These are phyloP conservation scores for Scopus umbretta DNA, from an alignment of 2,113 vertebrate genomes.

Conservation along the genomic window DNA sequence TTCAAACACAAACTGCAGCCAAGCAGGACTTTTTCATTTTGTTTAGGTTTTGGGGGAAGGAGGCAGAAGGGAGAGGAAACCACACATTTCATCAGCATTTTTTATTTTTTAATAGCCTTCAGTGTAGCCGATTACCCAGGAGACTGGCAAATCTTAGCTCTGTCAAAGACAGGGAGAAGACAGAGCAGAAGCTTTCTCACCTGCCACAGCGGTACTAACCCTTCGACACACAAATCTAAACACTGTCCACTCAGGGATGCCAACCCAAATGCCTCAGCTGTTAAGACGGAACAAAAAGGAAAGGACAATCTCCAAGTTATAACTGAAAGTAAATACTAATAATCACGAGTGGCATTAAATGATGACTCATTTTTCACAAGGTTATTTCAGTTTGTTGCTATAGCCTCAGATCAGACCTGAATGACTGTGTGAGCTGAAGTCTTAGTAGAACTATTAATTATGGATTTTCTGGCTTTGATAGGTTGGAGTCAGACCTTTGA, in stretches of 20 bases:
- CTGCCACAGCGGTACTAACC: not conserved
- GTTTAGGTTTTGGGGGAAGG: conserved; percentile 32
- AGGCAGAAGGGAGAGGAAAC: conserved; percentile 41
- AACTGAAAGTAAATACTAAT: conserved; percentile 38
- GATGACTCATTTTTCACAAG: conserved; percentile 37
- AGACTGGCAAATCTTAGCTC: conserved; percentile 49
- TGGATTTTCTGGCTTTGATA: conserved; percentile 61
- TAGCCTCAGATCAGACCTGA: conserved; percentile 19
- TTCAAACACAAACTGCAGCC: conserved; percentile 15
- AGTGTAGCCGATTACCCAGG: not conserved
- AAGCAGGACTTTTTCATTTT: not conserved
- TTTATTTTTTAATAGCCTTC: conserved; percentile 40
- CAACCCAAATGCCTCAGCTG: conserved; percentile 45
- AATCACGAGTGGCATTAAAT: conserved; percentile 51
- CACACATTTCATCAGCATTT: conserved; percentile 54
- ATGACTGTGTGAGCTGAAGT: conserved; percentile 11
- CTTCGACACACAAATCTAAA: conserved; percentile 29
- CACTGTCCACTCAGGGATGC: not conserved
- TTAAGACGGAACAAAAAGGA: conserved; percentile 5
- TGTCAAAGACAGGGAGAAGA: conserved; percentile 15
- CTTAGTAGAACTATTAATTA: conserved; percentile 62
- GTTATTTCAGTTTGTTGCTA: conserved; percentile 6
- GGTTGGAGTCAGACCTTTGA: conserved; percentile 48
- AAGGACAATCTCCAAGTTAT: conserved; percentile 30
- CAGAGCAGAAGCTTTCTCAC: conserved; percentile 17